A percentile compares a stretch with the other conserved stretches of the same genome.
Conservation (phyloP, 1,140 invertebrate species). For the Eumaeus atala region DNA sequence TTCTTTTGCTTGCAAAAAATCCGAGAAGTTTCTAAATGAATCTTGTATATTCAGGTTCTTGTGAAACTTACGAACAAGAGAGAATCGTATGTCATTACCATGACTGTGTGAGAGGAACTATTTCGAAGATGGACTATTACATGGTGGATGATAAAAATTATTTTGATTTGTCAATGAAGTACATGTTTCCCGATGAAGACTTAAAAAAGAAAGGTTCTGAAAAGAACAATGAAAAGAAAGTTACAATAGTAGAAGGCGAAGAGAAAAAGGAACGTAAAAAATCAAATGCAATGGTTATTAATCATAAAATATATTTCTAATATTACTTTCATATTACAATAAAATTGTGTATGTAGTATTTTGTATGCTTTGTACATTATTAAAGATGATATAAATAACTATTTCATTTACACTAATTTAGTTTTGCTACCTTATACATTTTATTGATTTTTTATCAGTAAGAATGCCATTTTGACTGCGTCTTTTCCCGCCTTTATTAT, state of each 20-base stretch:
- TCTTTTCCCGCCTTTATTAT: too few species aligned
- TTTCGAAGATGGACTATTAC: conserved; percentile 53
- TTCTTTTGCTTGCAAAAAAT: too few species aligned
- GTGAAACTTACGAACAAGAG: conserved; percentile 81
- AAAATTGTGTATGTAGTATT: background rate
- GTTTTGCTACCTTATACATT: too few species aligned
- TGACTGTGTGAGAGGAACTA: conserved; percentile 71
- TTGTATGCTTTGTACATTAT: background rate
- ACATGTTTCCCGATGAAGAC: conserved; percentile 44
- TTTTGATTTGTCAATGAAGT: conserved; percentile 64
- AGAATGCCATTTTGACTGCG: too few species aligned
- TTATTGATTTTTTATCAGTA: too few species aligned
- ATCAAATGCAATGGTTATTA: conserved; percentile 64
- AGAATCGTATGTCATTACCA: conserved; percentile 76
- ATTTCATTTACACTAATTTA: too few species aligned
- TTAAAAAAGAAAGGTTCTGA: conserved; percentile 16
- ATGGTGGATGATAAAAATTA: conserved; percentile 60
- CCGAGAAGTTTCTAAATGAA: too few species aligned
- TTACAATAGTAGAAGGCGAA: conserved; percentile 15
- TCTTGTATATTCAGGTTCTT: conserved; percentile 69
- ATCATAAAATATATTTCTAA: conserved; percentile 69
- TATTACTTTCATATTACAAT: conserved; percentile 14
- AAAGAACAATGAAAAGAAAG: conserved; percentile 5
- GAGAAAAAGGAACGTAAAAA: conserved; percentile 31
- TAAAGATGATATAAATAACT: too few species aligned